Evolutionary conservation across 64 coral and sea anemone genomes (phyloP).

Genomic region (Montipora foliosa): DNA sequence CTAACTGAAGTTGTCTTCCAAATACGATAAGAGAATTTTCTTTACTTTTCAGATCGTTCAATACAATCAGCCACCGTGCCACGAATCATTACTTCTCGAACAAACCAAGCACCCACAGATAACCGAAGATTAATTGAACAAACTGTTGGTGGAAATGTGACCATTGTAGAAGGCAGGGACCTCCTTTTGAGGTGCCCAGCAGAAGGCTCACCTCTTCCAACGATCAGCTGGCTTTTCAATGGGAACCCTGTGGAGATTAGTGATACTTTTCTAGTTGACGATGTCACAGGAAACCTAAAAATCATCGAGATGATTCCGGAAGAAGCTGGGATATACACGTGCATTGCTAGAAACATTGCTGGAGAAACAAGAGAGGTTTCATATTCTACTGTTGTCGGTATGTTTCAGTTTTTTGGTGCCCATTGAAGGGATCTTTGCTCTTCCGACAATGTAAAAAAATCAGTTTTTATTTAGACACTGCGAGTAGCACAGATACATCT

Average conservation of each 20-base stretch:
- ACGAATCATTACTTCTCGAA: conserved; percentile 46
- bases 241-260: conserved; percentile 24
- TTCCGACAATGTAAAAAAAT: neutral
- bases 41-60: conserved; percentile 24
- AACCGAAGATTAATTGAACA: conserved; percentile 49
- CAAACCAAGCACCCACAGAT: neutral
- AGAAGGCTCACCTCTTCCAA: conserved; percentile 68
- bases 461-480: too few relatives aligned
- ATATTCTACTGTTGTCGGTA: conserved; percentile 75
- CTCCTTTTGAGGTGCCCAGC: conserved; percentile 72
- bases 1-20: too few relatives aligned
- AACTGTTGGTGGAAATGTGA: conserved; percentile 76
- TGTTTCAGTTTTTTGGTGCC: neutral
- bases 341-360: conserved; percentile 77
- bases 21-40: too few relatives aligned
- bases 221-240: conserved; percentile 74
- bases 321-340: conserved; percentile 64
- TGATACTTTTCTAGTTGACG: conserved; percentile 76
- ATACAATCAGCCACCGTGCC: conserved; percentile 1
- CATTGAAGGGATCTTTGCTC: neutral
- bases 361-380: conserved; percentile 59
- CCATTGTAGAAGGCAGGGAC: conserved; percentile 83
- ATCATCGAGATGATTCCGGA: conserved; percentile 80
- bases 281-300: conserved; percentile 42
- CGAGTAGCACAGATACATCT: too few relatives aligned